Conservation (phyloP, 2,113 vertebrate species). For the Condylura cristata region DNA sequence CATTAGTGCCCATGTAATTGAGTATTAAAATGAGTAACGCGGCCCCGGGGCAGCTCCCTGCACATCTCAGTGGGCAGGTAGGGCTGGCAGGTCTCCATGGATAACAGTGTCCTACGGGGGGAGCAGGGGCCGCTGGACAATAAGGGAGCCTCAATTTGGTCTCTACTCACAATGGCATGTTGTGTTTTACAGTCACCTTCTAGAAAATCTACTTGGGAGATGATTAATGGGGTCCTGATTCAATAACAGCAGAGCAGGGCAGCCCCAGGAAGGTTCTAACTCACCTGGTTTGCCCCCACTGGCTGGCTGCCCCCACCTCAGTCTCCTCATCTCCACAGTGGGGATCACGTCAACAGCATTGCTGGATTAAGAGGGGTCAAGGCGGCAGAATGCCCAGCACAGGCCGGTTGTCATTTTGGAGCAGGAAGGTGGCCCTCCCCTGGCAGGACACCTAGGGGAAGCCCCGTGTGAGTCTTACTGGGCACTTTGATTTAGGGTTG, state of each 20-base stretch:
- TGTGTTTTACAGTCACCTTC: not conserved
- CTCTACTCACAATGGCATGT: not conserved
- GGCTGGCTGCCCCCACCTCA: not conserved
- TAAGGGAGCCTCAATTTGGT: not conserved
- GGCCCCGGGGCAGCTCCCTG: slow-evolving; percentile 12
- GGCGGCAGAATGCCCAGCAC: too few species aligned
- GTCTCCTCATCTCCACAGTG: not conserved
- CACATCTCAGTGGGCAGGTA: slow-evolving; percentile 32
- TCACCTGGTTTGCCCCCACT: not conserved
- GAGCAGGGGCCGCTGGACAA: not conserved
- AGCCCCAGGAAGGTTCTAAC: not conserved
- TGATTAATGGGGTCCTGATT: not conserved
- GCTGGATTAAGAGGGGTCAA: too few species aligned
- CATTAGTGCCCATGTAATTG: slow-evolving; percentile 30
- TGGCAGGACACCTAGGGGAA: accelerated
- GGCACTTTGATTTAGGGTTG: not conserved
- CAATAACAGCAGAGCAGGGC: not conserved
- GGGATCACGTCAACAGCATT: accelerated
- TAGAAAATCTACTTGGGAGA: not conserved
- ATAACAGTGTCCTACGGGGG: not conserved
- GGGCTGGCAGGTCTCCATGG: slow-evolving; percentile 43
- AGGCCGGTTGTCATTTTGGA: not conserved
- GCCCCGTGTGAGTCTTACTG: too few species aligned
- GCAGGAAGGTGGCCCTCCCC: not conserved
- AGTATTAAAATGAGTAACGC: slow-evolving; percentile 57